These are phyloP conservation scores for Glossosoma conforme DNA, from an alignment of 1,140 invertebrate genomes.

Conservation along the genomic window DNA sequence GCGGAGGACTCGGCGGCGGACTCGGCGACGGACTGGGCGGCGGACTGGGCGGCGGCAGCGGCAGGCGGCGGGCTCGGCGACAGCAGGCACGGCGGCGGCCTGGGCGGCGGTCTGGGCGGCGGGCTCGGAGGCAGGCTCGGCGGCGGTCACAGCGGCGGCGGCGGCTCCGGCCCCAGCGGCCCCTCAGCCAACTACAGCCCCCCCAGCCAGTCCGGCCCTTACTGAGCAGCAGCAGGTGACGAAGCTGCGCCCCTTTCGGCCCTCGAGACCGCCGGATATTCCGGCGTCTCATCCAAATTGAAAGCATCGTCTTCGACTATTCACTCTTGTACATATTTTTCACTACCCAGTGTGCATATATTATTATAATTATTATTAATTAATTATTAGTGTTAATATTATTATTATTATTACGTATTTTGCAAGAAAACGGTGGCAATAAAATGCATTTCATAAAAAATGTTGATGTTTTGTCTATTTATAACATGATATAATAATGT, in stretches of 20 bases:
- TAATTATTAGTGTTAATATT: constrained; percentile 29
- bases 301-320: constrained; percentile 25
- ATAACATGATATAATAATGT: constrained; percentile 14
- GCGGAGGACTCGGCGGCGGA: constrained; percentile 28
- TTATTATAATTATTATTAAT: constrained; percentile 32
- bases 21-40: constrained; percentile 30
- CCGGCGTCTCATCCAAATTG: constrained; percentile 21
- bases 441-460: constrained; percentile 33
- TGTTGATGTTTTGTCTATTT: constrained; percentile 15
- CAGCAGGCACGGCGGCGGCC: constrained; percentile 23
- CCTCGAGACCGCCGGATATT: constrained; percentile 9
- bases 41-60: constrained; percentile 23
- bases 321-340: constrained; percentile 32
- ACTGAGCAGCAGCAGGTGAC: constrained; percentile 12
- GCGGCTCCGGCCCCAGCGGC: constrained; percentile 31
- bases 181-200: constrained; percentile 60
- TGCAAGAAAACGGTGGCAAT: constrained; percentile 33
- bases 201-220: constrained; percentile 45
- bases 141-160: constrained; percentile 31
- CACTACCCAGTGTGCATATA: constrained; percentile 32
- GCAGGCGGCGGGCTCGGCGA: constrained; percentile 31
- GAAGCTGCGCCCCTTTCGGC: constrained; percentile 25
- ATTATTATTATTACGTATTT: constrained; percentile 31
- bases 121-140: constrained; percentile 27
- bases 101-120: constrained; percentile 35